Evolutionary conservation across 2,113 vertebrate species (phyloP).

Genomic region (Phocoena phocoena): DNA sequence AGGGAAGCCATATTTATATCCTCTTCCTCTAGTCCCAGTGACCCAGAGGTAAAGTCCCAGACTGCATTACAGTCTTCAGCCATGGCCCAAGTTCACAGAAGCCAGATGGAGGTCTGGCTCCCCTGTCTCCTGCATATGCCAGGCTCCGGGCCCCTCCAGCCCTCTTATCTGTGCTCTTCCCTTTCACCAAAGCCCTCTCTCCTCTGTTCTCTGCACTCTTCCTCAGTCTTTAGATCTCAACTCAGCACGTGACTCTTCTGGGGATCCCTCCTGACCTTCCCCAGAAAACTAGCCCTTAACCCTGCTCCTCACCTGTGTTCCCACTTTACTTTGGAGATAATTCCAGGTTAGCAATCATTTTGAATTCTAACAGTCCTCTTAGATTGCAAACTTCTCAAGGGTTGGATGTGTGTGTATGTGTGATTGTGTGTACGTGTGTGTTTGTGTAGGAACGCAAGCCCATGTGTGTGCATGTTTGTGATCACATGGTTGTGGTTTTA

Average conservation of each 20-base stretch:
- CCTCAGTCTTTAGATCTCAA: background rate
- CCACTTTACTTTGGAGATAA: background rate
- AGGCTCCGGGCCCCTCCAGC: background rate
- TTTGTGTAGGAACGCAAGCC: background rate
- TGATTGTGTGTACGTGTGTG: background rate
- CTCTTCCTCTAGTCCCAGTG: background rate
- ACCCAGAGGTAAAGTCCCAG: background rate
- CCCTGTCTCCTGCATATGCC: background rate
- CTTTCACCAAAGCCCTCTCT: background rate
- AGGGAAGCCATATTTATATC: background rate
- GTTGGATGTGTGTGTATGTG: background rate
- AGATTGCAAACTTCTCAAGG: background rate
- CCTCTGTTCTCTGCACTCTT: background rate
- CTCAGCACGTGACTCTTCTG: background rate
- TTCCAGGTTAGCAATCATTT: background rate
- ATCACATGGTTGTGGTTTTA: background rate
- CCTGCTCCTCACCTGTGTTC: rapidly evolving
- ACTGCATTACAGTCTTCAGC: background rate
- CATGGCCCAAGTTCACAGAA: background rate
- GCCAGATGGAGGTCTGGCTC: background rate
- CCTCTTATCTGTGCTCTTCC: background rate
- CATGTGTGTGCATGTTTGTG: background rate
- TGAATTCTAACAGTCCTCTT: background rate
- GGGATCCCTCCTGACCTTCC: background rate
- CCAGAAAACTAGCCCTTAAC: background rate